phyloP scores from a whole-genome alignment of 2,888 invertebrate species.

The Gari tellinella region DNA sequence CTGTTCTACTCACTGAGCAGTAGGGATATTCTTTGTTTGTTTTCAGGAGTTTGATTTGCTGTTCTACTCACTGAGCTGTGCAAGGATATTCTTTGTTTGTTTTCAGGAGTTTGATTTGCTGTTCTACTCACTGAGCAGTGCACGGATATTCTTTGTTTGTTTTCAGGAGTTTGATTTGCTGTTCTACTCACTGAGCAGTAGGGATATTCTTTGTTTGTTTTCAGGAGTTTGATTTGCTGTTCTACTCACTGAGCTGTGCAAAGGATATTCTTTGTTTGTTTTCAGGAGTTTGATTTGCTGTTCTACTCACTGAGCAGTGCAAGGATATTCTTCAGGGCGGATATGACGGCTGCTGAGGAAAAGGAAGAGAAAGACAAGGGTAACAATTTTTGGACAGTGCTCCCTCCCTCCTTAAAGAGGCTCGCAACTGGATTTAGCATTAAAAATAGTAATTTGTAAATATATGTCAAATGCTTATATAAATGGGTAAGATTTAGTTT shows the following conservation, averaged over 20 bases:
- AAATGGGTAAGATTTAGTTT: too few relatives aligned
- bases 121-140: conserved; percentile 96
- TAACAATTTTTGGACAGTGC: too few relatives aligned
- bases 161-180: conserved; percentile 94
- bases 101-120: conserved; percentile 94
- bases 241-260: conserved; percentile 97
- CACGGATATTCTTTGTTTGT: conserved; percentile 98
- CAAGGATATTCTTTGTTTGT: conserved; percentile 98
- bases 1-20: conserved; percentile 96
- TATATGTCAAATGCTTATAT: too few relatives aligned
- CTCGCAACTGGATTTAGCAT: too few relatives aligned
- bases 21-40: conserved; percentile 93
- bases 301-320: conserved; percentile 97
- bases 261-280: conserved; percentile 92
- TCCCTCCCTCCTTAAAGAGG: too few relatives aligned
- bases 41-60: conserved; percentile 94
- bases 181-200: conserved; percentile 95
- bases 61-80: conserved; percentile 96
- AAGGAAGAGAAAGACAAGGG: conserved; percentile 71
- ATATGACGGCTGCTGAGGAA: conserved; percentile 81
- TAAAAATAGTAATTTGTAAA: too few relatives aligned
- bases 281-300: conserved; percentile 94
- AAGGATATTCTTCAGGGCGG: conserved; percentile 94
- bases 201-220: conserved; percentile 97
- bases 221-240: conserved; percentile 95